Percentiles rank a stretch among this genome's conserved stretches.
These are phyloP conservation scores for Eupelmus urozonus DNA, from an alignment of 2,888 invertebrate species.

Conservation along the genomic window DNA sequence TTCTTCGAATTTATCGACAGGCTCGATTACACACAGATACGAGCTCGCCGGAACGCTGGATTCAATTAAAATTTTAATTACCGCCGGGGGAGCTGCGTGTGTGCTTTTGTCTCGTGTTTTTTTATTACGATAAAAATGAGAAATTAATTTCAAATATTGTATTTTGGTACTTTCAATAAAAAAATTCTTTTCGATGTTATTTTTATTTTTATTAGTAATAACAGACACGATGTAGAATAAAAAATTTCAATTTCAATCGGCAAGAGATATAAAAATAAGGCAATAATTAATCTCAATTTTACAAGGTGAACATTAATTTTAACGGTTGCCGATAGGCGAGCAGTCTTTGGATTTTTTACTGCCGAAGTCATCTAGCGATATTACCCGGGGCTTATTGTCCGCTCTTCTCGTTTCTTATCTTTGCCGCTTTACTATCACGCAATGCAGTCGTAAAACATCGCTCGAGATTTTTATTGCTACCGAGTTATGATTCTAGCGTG, in stretches of 20 bases:
- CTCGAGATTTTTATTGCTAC: slow-evolving; percentile 57
- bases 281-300: slow-evolving; percentile 27
- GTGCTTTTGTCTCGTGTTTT: slow-evolving; percentile 20
- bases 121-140: no score
- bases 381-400: slow-evolving; percentile 39
- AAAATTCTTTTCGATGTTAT: not conserved
- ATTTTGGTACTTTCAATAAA: not conserved
- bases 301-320: slow-evolving; percentile 38
- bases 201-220: not conserved
- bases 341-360: slow-evolving; percentile 28
- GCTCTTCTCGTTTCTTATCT: slow-evolving; percentile 47
- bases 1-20: slow-evolving; percentile 44
- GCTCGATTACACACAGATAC: slow-evolving; percentile 51
- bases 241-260: slow-evolving; percentile 1
- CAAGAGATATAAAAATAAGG: slow-evolving; percentile 25
- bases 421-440: slow-evolving; percentile 54
- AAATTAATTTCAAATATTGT: not conserved
- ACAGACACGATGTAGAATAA: not conserved
- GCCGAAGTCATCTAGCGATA: slow-evolving; percentile 32
- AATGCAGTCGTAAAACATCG: slow-evolving; percentile 58
- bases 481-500: slow-evolving; percentile 53
- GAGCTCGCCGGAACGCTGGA: slow-evolving; percentile 19
- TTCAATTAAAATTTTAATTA: slow-evolving; percentile 57
- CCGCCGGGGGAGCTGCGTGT: slow-evolving; percentile 3
- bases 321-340: not conserved